Evolutionary conservation across 2,888 invertebrate species (phyloP).

Genomic region (Leptinotarsa tumamoca): DNA sequence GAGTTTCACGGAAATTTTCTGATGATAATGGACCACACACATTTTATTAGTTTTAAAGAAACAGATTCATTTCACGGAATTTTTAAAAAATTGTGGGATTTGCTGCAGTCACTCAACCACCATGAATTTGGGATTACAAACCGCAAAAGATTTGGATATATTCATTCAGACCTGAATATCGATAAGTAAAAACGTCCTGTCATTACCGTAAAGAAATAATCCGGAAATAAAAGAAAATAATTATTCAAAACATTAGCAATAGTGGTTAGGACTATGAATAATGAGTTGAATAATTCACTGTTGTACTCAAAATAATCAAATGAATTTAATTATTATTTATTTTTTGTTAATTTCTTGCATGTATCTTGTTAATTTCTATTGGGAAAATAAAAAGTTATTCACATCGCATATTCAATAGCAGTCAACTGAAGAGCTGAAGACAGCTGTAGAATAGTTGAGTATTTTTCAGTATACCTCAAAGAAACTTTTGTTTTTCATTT

Average conservation of each 20-base stretch:
- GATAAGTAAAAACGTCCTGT: neutral
- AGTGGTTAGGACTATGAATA: neutral
- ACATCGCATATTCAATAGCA: too few relatives aligned
- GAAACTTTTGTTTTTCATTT: too few relatives aligned
- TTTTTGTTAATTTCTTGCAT: too few relatives aligned
- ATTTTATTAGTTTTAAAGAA: conserved; percentile 5
- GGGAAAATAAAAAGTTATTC: too few relatives aligned
- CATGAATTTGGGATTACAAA: conserved; percentile 30
- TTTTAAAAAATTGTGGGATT: conserved; percentile 23
- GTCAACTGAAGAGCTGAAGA: too few relatives aligned
- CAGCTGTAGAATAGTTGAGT: too few relatives aligned
- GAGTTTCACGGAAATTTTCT: neutral
- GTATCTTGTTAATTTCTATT: too few relatives aligned
- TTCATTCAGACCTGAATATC: conserved; percentile 20
- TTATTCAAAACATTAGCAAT: neutral
- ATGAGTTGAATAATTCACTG: neutral
- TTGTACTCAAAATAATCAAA: too few relatives aligned
- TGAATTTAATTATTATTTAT: too few relatives aligned
- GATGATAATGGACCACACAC: neutral
- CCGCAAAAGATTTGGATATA: conserved; percentile 28
- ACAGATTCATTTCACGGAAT: conserved; percentile 23
- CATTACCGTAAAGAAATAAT: neutral
- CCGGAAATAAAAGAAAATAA: neutral
- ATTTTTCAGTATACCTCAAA: too few relatives aligned
- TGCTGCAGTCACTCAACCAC: conserved; percentile 29